A percentile compares a stretch with the other conserved stretches of the same genome.
Evolutionary conservation across 1,140 invertebrate genomes (phyloP).

Genomic region (Gonatopus flavifemur): DNA sequence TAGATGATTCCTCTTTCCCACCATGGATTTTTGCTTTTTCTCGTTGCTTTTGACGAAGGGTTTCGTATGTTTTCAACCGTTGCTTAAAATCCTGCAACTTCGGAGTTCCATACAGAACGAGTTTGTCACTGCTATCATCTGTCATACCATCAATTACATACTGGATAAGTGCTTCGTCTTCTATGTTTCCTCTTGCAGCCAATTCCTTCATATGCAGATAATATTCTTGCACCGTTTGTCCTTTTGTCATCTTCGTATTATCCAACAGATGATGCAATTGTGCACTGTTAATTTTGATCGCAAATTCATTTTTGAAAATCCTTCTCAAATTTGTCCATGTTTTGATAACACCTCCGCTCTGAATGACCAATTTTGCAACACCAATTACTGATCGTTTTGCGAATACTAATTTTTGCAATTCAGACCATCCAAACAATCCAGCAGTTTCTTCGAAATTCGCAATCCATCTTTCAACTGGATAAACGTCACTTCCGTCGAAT

Average conservation of each 20-base stretch:
- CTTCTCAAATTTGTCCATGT: slow-evolving; percentile 10
- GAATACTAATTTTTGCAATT: slow-evolving; percentile 21
- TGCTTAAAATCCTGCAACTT: slow-evolving; percentile 15
- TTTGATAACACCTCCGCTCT: slow-evolving; percentile 9
- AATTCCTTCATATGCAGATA: slow-evolving; percentile 13
- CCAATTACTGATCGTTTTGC: slow-evolving; percentile 19
- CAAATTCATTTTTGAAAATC: slow-evolving; percentile 11
- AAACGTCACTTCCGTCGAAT: slow-evolving; percentile 16
- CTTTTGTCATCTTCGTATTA: slow-evolving; percentile 1
- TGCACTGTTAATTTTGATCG: slow-evolving; percentile 2
- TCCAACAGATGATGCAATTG: slow-evolving; percentile 12
- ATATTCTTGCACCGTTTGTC: slow-evolving; percentile 15
- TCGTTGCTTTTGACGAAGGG: not conserved
- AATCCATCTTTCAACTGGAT: slow-evolving; percentile 18
- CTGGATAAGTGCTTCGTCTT: slow-evolving; percentile 27
- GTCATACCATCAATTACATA: slow-evolving; percentile 34
- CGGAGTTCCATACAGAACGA: slow-evolving; percentile 19
- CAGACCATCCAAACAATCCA: slow-evolving; percentile 12
- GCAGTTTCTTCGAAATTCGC: slow-evolving; percentile 18
- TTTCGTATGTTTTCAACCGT: slow-evolving; percentile 9
- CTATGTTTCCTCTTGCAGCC: slow-evolving; percentile 14
- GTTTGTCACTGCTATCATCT: slow-evolving; percentile 21
- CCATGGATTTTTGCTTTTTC: not conserved
- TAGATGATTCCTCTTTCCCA: not conserved
- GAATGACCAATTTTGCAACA: slow-evolving; percentile 20